Evolutionary conservation across 2,888 invertebrate genomes (phyloP).

Genomic region (Orchesellides sinensis): DNA sequence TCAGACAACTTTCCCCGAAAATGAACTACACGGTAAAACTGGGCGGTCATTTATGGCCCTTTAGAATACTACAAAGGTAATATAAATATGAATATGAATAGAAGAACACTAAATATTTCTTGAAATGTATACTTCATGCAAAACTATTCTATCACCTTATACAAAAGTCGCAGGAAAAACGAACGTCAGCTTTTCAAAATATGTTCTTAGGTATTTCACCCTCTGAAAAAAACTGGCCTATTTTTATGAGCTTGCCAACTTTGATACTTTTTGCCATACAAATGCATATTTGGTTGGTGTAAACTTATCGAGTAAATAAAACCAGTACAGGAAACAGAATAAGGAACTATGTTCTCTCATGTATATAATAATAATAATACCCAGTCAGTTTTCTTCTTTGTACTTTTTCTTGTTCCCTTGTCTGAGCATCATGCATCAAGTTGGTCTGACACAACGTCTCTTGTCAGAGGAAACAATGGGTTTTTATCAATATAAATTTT

Average conservation of each 20-base stretch:
- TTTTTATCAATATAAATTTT: constrained; percentile 10
- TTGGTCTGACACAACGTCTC: constrained; percentile 1
- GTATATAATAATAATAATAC: neutral
- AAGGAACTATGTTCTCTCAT: no score
- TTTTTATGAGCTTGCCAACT: constrained; percentile 7
- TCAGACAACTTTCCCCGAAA: constrained; percentile 18
- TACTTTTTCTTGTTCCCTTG: constrained; percentile 6
- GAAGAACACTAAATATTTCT: no score
- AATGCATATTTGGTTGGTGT: no score
- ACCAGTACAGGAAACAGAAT: neutral
- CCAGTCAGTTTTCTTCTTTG: neutral
- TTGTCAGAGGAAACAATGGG: constrained; percentile 37
- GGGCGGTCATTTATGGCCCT: no score
- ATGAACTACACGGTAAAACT: constrained; percentile 1
- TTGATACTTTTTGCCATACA: no score
- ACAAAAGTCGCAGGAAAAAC: no score
- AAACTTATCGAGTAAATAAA: neutral
- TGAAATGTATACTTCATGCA: no score
- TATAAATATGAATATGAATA: no score
- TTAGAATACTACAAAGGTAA: no score
- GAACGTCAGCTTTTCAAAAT: constrained; percentile 18
- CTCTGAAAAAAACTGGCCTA: constrained; percentile 19
- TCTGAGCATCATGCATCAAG: neutral
- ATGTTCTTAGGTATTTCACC: no score
- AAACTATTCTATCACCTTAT: no score